Evolutionary conservation across 2,888 invertebrate species (phyloP), one percentile per base, ranked within the genome.

Genomic region (Trichopoda pennipes): DNA sequence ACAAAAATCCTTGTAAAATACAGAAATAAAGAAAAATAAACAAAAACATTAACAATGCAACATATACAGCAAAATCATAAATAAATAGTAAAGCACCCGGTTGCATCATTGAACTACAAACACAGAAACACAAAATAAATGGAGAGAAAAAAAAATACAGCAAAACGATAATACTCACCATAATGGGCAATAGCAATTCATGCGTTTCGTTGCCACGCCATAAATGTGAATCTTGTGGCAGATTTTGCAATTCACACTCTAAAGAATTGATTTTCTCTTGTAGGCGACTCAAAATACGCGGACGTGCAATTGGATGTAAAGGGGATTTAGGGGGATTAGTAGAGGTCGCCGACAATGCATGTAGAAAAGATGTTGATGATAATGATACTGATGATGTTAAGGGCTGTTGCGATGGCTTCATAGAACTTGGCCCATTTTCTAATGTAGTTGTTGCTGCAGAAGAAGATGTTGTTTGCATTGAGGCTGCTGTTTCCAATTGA

Each of bases 131-230:
- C 2, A 42, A 16, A 42, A 42, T 23, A 44, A 35, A 68, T 61
- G 23, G 14, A 23, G 49, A 70, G n/a, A n/a, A 28, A 28, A 28
- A 28, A 28, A 28, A 19, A 44, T 4, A 17, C 23, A 10, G 17
- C 8, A 32, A n/a, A 10, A 38, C 2, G 35, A 47, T 12, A 12
- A 58, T 69, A 92, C 93, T 94, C 91, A 94, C 94, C 92, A 92
- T 93, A 88, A 93, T 92, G 28, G 94, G 94, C 73, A 95, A 91
- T 86, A 93, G 92, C 85, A 94, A 92, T 88, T 95, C 94, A 87
- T 94, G 94, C 17, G 94, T 95, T 89, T 94, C 94, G 88, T 94
- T 94, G 86, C 94, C 94, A 60, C 94, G 93, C 94, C 94, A 94
- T 85, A 94, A 91, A 83, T 93, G 93, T 60, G 94, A 94, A 87